Evolutionary conservation across 2,888 invertebrate genomes (phyloP), one percentile per base, ranked within the genome.

Genomic region (Glaucopsyche alexis): DNA sequence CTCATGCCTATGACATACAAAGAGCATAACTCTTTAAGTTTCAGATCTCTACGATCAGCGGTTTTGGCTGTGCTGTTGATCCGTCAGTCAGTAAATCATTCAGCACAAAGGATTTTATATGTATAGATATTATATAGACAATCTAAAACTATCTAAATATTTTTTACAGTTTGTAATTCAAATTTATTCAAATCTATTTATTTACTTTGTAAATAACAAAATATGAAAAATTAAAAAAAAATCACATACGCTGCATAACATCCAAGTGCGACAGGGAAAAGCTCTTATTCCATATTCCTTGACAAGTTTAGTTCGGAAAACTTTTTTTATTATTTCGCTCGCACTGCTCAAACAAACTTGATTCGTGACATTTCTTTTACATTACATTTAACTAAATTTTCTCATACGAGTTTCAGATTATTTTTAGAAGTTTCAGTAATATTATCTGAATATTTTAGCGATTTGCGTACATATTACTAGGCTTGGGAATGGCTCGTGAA

Each of bases 281-380:
- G 60, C 60, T 60, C 60, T 60, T 60, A 60, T 60, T 60, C 60
- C 29, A 60, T 60, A 60, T 60, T 60, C 60, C 60, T 60, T 19
- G 60, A 29, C 60, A 60, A 60, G 60, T 60, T 60, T 60, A 60
- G 60, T 60, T 60, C 13, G 29, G 11, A 60, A 60, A 60, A 60
- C 60, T 60, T 60, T 60, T 60, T 29, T 60, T 60, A 60, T 60
- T 60, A 60, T 60, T 60, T 60, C 29, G 1, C 47, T 9, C 9
- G 13, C 47, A 47, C 29, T 13, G 60, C 60, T 29, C 60, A 29
- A 19, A 29, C 60, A 60, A 60, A 29, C 60, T 60, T 60, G 29
- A 29, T 60, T 60, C 29, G 29, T 6, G 6, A 60, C 60, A 60
- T 60, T 60, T 60, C 60, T 60, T 60, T 60, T 29, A 60, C 60